These are phyloP conservation scores for Leptopilina drosophilae DNA, from an alignment of 2,888 invertebrate genomes.

Conservation along the genomic window DNA sequence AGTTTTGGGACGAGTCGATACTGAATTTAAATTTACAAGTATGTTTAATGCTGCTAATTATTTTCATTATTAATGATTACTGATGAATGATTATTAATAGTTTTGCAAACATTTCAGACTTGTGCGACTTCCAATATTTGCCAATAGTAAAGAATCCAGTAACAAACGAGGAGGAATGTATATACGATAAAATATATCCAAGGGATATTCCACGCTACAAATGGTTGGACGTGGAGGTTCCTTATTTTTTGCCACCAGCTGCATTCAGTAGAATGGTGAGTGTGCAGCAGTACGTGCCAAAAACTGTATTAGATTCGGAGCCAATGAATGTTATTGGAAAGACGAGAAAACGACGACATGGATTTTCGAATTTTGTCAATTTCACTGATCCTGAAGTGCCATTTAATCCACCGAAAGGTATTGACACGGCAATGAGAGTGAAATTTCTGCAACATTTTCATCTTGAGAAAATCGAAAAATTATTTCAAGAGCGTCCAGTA, in stretches of 20 bases:
- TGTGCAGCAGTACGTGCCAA: conserved; percentile 71
- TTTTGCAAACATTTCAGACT: conserved; percentile 78
- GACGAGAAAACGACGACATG: conserved; percentile 79
- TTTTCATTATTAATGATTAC: background rate
- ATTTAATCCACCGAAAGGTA: conserved; percentile 80
- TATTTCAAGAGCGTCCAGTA: conserved; percentile 92
- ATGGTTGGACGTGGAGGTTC: conserved; percentile 80
- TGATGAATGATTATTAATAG: background rate
- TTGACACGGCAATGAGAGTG: conserved; percentile 78
- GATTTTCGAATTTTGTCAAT: conserved; percentile 81
- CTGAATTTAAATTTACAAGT: conserved; percentile 84
- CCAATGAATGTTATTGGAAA: conserved; percentile 78
- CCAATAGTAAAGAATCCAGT: conserved; percentile 81
- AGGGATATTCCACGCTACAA: conserved; percentile 78
- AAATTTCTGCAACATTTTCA: conserved; percentile 74
- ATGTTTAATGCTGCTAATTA: conserved; percentile 68
- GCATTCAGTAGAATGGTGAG: conserved; percentile 88
- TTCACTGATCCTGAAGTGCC: conserved; percentile 84
- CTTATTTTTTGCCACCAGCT: conserved; percentile 86
- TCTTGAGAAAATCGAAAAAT: conserved; percentile 70
- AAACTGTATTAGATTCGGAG: conserved; percentile 62
- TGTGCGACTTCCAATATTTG: conserved; percentile 95
- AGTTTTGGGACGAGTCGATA: conserved; percentile 81
- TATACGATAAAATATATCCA: conserved; percentile 83
- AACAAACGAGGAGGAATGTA: conserved; percentile 78